Conservation (phyloP, 2,797 vertebrate genomes). For the Myotis findleyi region DNA sequence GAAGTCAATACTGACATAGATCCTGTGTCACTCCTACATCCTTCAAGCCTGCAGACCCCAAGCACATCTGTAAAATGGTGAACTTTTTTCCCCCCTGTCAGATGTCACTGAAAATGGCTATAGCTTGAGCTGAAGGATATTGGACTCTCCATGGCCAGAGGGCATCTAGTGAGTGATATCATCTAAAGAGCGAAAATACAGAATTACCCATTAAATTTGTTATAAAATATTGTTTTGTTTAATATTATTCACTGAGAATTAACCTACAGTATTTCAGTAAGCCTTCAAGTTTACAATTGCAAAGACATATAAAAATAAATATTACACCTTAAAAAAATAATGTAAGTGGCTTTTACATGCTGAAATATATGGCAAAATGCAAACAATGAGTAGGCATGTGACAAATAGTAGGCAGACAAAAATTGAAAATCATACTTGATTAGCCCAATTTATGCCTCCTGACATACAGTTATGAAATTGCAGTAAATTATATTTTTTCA, state of each 20-base stretch:
- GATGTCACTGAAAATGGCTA: neutral
- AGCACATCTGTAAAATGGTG: neutral
- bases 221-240: neutral
- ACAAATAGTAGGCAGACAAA: slow-evolving; percentile 47
- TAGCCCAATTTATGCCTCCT: slow-evolving; percentile 75
- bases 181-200: neutral
- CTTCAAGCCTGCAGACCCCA: neutral
- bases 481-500: slow-evolving; percentile 43
- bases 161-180: neutral
- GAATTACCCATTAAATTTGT: neutral
- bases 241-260: neutral
- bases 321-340: slow-evolving; percentile 48
- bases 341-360: neutral
- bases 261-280: neutral
- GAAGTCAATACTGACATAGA: neutral
- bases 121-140: neutral
- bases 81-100: neutral
- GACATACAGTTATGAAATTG: slow-evolving; percentile 72
- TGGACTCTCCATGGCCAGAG: neutral
- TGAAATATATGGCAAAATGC: slow-evolving; percentile 42
- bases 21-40: neutral
- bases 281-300: neutral
- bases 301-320: slow-evolving; percentile 12
- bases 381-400: slow-evolving; percentile 13
- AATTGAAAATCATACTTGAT: slow-evolving; percentile 51